Evolutionary conservation across 2,797 vertebrate genomes (phyloP), one percentile per base, ranked within the genome.

Genomic region (Enteromius anoplus): DNA sequence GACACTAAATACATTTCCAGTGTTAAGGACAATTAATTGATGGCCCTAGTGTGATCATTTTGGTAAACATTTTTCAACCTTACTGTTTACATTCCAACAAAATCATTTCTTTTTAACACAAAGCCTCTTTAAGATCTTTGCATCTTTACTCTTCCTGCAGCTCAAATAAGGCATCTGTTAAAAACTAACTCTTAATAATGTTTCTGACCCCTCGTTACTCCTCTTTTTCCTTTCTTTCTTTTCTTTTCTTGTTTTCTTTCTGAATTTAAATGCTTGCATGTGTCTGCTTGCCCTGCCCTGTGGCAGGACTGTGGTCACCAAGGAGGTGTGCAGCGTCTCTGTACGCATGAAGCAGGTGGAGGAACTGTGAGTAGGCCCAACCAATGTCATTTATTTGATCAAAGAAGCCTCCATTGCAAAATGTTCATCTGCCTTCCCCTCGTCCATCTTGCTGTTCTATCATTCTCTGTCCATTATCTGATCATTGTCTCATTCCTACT

Each of bases 301-400:
- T 69, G 86, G 86, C 89, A 95, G 96, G 96, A 96, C 96, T 92
- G 96, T 96, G 89, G 91, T 96, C 93, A 95, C 97, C 96, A 99
- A 99, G 97, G 98, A 99, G 94, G 95, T 95, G 92, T 97, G 97
- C 97, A 99, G 98, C 91, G 98, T 99, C 81, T 99, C 98, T 96
- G 96, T 98, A 89, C 98, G 98, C 95, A 99, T 99, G 98, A 97
- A 98, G 95, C 98, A 99, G 98, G 97, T 99, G 93, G 97, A 98
- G 95, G 98, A 99, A 96, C 97, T 99, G 98, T 99, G 97, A 99
- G 98, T 99, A 99, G 95, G 95, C 94, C 75, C 83, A 89, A 81
- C 29, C 58, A 19, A 51, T 53, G 93, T 87, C 85, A 90, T 89
- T 89, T 90, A 88, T 90, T 88, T 77, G 88, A 90, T 51, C 83